phyloP scores from a whole-genome alignment of 2,797 vertebrate genomes.

The Emydoidea blandingii region DNA sequence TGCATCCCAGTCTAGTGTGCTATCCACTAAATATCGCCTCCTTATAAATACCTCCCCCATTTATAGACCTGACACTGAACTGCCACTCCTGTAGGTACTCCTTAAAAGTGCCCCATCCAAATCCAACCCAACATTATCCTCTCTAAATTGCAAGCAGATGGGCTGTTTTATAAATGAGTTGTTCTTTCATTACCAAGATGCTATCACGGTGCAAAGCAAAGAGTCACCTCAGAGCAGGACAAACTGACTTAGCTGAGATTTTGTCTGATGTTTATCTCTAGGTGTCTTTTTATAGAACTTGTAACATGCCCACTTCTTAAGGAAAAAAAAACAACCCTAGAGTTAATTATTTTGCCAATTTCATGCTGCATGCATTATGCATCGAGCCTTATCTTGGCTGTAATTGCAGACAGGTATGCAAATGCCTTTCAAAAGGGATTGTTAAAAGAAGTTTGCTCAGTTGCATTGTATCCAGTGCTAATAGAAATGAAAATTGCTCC shows the following conservation, averaged over 20 bases:
- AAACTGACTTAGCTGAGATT: not conserved
- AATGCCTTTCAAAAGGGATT: constrained; percentile 25
- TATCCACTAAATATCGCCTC: not conserved
- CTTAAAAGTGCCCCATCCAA: not conserved
- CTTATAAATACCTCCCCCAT: not conserved
- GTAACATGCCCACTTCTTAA: not conserved
- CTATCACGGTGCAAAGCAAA: not conserved
- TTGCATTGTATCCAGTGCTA: not conserved
- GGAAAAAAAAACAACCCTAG: constrained; percentile 20
- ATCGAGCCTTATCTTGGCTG: constrained; percentile 55
- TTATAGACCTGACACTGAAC: not conserved
- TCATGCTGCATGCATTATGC: constrained; percentile 71
- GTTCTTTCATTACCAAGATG: not conserved
- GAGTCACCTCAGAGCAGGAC: not conserved
- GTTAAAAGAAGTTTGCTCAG: not conserved
- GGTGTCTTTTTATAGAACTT: constrained; percentile 14
- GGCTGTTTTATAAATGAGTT: not conserved
- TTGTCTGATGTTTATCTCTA: constrained; percentile 20
- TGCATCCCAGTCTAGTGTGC: not conserved
- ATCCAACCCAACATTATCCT: not conserved
- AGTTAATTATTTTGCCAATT: constrained; percentile 76
- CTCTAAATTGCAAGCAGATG: not conserved
- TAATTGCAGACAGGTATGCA: constrained; percentile 73
- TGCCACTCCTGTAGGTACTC: not conserved
- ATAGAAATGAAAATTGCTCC: not conserved